Evolutionary conservation across 2,797 vertebrate species (phyloP), one percentile per base, ranked within the genome.

Genomic region (Sebastes oblongus): DNA sequence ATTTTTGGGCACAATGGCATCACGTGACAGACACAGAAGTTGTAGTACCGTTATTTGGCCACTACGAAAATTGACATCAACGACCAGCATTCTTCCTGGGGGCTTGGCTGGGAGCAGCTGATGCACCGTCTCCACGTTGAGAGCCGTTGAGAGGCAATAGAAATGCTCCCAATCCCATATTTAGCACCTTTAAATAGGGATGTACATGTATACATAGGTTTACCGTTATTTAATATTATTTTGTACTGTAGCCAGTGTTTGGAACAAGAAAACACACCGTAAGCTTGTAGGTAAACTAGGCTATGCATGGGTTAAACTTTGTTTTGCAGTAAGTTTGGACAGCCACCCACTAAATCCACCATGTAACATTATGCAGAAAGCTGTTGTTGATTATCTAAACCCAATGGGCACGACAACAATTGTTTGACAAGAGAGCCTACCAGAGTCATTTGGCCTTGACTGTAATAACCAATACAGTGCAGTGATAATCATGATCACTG

Each of bases 401-500:
- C 58, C 16, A 8, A 27, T 29, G 6, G 11, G 27, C 22, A 39
- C 8, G 66, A 59, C 29, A 64, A 9, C 30, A n/a, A 7, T 22
- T 62, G n/a, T 78, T 69, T 29, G 16, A 62, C 12, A 20, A 29
- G 16, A 67, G 50, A 69, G 6, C 60, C 58, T 29, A 18, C 29
- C n/a, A 30, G n/a, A 86, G 6, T 16, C 66, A 65, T 74, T 75
- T 61, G 64, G 25, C 22, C 55, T 29, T 36, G 11, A 30, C 67
- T 65, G 18, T 78, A 61, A 70, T 67, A 67, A 68, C 46, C 0
- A 1, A 72, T 81, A 71, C 58, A 64, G 36, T 84, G 29, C 13
- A 16, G 20, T 62, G 73, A 86, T 76, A 80, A 24, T 73, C 56
- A n/a, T 60, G 59, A 86, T 81, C 52, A 74, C 62, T 75, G 72